Base-by-base conservation (phyloP, 2,888 invertebrate genomes). In the Tricholauxania praeusta region DNA sequence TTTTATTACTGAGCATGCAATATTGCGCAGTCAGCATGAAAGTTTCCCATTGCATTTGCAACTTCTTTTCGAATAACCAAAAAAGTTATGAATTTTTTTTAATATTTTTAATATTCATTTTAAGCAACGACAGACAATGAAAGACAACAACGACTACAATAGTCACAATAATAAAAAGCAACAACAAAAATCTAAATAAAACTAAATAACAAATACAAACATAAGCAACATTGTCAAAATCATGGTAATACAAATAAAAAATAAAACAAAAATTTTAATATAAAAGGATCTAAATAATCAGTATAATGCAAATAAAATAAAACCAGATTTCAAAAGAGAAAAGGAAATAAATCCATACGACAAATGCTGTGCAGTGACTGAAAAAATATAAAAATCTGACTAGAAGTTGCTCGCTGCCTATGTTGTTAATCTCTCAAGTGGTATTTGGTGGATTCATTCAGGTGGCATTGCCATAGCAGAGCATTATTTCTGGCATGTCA, bases 401-500 rank as follows among this genome's bases (percentile, higher is more conserved):
- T 39, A 1, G 39, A 70, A 78, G 75, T 74, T 76, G 73, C 75
- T 76, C 75, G 73, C 76, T 76, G 74, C 79, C 80, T 79, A 79
- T 80, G 84, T 82, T 80, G 84, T 82, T 85, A 84, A 84, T 84
- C 84, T 84, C 81, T 82, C 84, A 84, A 84, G 85, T 85, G 84
- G 75, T 77, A 72, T 74, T 71, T 63, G 32, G 60, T 57, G 67
- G 74, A 60, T 74, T 53, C 67, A 55, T 67, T 47, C 55, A 55
- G 57, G 10, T 39, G 10, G 39, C 39, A 3, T 28, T 28, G 28
- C 28, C 28, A 28, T 28, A 28, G 28, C 28, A 28, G 4, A 28
- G 28, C 28, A 28, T 28, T 28, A 28, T 28, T 28, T 4, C 4
- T 28, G n/a, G n/a, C n/a, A n/a, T n/a, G n/a, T n/a, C n/a, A n/a